Base-by-base conservation (phyloP, 2,888 invertebrate genomes). In the Beris chalybata region DNA sequence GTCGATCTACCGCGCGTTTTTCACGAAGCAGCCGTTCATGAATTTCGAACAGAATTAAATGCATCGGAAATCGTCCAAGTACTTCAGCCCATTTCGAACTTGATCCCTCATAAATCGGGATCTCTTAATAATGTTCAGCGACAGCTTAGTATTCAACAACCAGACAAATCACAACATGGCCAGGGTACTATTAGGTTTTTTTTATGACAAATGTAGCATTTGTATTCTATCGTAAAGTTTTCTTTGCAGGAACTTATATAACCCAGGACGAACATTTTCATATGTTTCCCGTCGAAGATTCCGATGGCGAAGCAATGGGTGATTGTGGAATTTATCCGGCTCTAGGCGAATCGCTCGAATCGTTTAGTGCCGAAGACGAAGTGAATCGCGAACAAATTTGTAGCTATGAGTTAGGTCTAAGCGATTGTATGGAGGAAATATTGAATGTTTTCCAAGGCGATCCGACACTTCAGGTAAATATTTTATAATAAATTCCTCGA, bases 361-460 rank as follows among this genome's bases (percentile, higher is more conserved):
- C 75, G 43, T 80, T 79, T 45, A 73, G 67, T 64, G 47, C 71
- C n/a, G 79, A 77, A 63, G 79, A 77, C 30, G 79, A 79, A 68
- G 75, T 75, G 4, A 71, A 73, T 11, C 73, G 76, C 45, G 78
- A 78, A 58, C 74, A 74, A 71, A 76, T 76, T 64, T 79, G 78
- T 69, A 72, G 71, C 65, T 72, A 71, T 63, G 72, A 73, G 65
- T 53, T 70, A n/a, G 79, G 79, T 57, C 76, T 79, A 58, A 75
- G 77, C 43, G 79, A 77, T 64, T 78, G 79, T 71, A 76, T 80
- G 74, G 81, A 81, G 69, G 81, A 81, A 56, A 78, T 81, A 69
- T 79, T 81, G 71, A 79, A 79, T 73, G 79, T 79, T 65, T 74
- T 77, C 68, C 76, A 77, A 67, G 73, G 74, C 52, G 78, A 79